These are phyloP conservation scores for Hecatera dysodea DNA, from an alignment of 2,888 invertebrate species.

Conservation along the genomic window DNA sequence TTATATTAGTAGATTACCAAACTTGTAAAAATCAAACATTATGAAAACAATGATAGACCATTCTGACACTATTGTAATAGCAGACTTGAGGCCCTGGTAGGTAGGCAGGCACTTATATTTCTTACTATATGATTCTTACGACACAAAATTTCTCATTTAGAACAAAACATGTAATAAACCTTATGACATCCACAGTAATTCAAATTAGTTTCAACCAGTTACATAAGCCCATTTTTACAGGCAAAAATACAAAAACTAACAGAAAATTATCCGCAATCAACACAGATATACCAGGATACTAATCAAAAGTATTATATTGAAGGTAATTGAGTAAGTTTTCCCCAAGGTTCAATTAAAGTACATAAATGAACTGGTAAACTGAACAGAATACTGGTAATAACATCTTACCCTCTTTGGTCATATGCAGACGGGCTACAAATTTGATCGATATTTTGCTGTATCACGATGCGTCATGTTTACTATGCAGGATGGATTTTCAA, in stretches of 20 bases:
- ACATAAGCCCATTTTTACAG: too few species aligned
- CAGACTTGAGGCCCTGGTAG: too few species aligned
- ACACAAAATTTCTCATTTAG: not conserved
- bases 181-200: not conserved
- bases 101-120: not conserved
- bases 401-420: not conserved
- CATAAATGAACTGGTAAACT: constrained; percentile 14
- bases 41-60: too few species aligned
- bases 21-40: too few species aligned
- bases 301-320: not conserved
- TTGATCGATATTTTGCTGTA: not conserved
- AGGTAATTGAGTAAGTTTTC: constrained; percentile 10
- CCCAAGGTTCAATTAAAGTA: constrained; percentile 3
- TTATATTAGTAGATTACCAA: too few species aligned
- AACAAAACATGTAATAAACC: constrained; percentile 11
- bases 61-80: too few species aligned
- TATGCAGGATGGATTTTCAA: too few species aligned
- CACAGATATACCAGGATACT: not conserved
- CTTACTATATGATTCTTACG: not conserved
- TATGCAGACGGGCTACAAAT: not conserved
- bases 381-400: constrained; percentile 5
- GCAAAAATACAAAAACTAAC: not conserved
- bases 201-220: constrained; percentile 7
- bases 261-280: not conserved
- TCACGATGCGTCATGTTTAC: not conserved